Evolutionary conservation across 2,113 vertebrate genomes (phyloP).

Genomic region (Lycaon pictus): DNA sequence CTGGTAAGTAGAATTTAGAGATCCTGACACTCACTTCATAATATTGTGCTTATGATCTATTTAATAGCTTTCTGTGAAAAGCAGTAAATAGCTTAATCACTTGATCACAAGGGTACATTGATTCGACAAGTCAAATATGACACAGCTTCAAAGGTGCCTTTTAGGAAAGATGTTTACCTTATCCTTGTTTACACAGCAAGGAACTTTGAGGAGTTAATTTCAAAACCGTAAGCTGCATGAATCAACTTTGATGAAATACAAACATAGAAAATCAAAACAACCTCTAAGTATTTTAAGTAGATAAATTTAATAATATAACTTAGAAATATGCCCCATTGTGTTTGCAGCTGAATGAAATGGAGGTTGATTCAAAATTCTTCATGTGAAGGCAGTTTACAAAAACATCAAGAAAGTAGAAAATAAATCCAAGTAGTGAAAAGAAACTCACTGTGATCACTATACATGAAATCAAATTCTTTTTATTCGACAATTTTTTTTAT

Average conservation of each 20-base stretch:
- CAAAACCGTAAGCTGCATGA: constrained; percentile 58
- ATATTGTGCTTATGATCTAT: constrained; percentile 61
- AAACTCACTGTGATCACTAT: background rate
- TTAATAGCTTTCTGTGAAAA: constrained; percentile 55
- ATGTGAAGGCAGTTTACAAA: background rate
- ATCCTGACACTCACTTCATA: background rate
- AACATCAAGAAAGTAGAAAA: constrained; percentile 21
- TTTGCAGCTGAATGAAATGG: background rate
- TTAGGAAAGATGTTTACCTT: constrained; percentile 68
- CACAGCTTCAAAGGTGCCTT: constrained; percentile 63
- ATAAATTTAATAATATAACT: constrained; percentile 57
- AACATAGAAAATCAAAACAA: constrained; percentile 61
- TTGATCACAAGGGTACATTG: constrained; percentile 66
- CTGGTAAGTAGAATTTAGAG: background rate
- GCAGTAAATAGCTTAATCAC: constrained; percentile 68
- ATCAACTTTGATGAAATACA: constrained; percentile 69
- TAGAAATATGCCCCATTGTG: background rate
- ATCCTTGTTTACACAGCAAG: constrained; percentile 74
- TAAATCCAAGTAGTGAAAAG: background rate
- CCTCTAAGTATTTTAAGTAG: constrained; percentile 57
- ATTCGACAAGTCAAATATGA: constrained; percentile 69
- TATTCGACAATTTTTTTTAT: background rate
- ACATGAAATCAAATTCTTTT: background rate
- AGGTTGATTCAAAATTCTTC: constrained; percentile 34
- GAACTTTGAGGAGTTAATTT: constrained; percentile 68